A percentile compares a stretch with the other conserved stretches of the same genome.
Conservation (phyloP, 2,888 invertebrate species). For the Vannuccia rotundouncinata region DNA sequence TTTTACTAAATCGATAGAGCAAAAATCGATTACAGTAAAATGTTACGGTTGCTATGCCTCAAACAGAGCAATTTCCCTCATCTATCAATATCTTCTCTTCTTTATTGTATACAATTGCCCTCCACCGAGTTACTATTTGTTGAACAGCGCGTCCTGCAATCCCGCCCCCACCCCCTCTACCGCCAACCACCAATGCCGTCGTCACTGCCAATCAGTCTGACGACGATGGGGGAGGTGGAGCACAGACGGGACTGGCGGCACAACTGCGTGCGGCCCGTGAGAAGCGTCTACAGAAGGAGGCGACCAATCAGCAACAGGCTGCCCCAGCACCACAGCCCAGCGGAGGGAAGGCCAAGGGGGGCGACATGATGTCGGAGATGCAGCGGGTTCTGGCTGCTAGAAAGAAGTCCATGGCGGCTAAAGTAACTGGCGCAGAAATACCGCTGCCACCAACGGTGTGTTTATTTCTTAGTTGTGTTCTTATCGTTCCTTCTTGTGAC, state of each 20-base stretch:
- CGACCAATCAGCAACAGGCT: background rate
- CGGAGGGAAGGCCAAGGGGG: background rate
- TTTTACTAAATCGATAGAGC: too few species aligned
- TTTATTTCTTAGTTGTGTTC: background rate
- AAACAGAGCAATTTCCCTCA: too few species aligned
- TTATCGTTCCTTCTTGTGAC: background rate
- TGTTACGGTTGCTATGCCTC: too few species aligned
- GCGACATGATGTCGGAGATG: conserved; percentile 37
- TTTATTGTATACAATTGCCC: too few species aligned
- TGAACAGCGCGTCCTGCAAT: background rate
- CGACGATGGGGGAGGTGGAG: background rate
- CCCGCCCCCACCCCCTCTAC: conserved; percentile 27
- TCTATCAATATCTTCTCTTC: too few species aligned
- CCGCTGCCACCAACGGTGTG: background rate
- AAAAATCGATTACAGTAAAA: too few species aligned
- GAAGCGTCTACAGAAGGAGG: background rate
- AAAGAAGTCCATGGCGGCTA: conserved; percentile 27
- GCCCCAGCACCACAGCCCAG: background rate
- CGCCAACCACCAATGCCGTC: background rate
- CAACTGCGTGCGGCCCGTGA: background rate
- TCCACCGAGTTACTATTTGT: too few species aligned
- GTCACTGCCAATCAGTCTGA: background rate
- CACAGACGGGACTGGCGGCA: conserved; percentile 12
- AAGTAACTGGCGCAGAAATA: background rate
- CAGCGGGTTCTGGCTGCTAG: conserved; percentile 34